Percentiles rank a stretch among this genome's conserved stretches.
Evolutionary conservation across 2,888 invertebrate species (phyloP).

Genomic region (Criorhina ranunculi): DNA sequence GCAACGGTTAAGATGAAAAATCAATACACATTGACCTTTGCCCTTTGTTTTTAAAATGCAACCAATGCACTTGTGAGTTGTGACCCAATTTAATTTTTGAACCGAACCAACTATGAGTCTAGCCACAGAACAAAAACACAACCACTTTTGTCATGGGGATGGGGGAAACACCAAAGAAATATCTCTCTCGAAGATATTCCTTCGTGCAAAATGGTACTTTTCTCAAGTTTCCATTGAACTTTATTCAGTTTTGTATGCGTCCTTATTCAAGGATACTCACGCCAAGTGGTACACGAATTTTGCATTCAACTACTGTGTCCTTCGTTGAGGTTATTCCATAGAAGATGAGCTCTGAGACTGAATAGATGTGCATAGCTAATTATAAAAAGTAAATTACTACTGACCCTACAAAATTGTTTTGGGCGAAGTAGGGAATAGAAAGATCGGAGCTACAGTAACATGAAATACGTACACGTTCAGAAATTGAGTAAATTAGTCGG

Average conservation of each 20-base stretch:
- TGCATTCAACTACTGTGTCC: too few species aligned
- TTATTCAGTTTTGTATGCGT: neutral
- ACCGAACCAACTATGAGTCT: too few species aligned
- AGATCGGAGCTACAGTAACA: too few species aligned
- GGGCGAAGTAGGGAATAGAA: too few species aligned
- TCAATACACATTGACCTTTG: constrained; percentile 12
- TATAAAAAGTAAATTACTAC: too few species aligned
- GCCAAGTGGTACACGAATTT: neutral
- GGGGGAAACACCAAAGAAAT: neutral
- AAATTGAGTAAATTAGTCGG: too few species aligned
- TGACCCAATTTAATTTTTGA: constrained; percentile 16
- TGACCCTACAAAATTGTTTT: too few species aligned
- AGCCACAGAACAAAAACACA: constrained; percentile 5
- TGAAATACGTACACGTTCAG: too few species aligned
- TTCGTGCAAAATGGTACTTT: neutral
- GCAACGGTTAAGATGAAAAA: constrained; percentile 1
- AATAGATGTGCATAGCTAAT: too few species aligned
- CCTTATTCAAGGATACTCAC: neutral
- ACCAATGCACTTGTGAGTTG: constrained; percentile 11
- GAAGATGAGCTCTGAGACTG: too few species aligned
- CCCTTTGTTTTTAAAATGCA: neutral
- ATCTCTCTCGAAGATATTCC: neutral
- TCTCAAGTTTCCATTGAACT: constrained; percentile 13
- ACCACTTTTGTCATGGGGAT: neutral
- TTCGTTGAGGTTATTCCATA: too few species aligned